phyloP scores from a whole-genome alignment of 2,113 vertebrate species.

The Clarias macrocephalus region DNA sequence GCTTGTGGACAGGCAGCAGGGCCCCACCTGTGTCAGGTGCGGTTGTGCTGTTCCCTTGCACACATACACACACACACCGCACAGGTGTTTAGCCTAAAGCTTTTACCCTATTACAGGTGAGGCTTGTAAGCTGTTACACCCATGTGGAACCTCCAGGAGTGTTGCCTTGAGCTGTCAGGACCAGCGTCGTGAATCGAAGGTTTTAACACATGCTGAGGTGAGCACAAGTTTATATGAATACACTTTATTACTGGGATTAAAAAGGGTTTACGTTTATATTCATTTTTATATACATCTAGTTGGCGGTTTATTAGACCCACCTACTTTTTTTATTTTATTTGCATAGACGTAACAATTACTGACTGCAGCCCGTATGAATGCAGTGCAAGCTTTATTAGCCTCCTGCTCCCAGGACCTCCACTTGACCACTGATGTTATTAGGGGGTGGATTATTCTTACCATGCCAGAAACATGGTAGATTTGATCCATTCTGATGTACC shows the following conservation, averaged over 20 bases:
- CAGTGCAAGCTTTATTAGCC: background rate
- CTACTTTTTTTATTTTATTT: background rate
- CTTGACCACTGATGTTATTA: no score
- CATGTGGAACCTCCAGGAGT: conserved; percentile 28
- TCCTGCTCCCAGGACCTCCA: background rate
- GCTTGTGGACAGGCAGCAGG: conserved; percentile 30
- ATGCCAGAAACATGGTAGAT: background rate
- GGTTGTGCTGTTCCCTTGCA: conserved; percentile 30
- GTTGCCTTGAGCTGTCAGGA: conserved; percentile 43
- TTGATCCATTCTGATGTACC: background rate
- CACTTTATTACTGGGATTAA: background rate
- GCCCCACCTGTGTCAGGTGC: conserved; percentile 49
- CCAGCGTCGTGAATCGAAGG: background rate
- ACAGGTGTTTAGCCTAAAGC: conserved; percentile 60
- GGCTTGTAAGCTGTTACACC: conserved; percentile 47
- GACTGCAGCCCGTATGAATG: background rate
- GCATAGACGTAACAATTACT: background rate
- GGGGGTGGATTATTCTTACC: background rate
- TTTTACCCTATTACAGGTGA: conserved; percentile 49
- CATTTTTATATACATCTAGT: background rate
- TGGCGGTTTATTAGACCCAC: background rate
- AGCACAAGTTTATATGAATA: background rate
- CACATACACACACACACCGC: conserved; percentile 39
- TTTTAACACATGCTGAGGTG: conserved; percentile 4
- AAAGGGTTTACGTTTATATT: background rate